Evolutionary conservation across 2,797 vertebrate species (phyloP), one percentile per base, ranked within the genome.

Genomic region (Buphagus erythrorhynchus): DNA sequence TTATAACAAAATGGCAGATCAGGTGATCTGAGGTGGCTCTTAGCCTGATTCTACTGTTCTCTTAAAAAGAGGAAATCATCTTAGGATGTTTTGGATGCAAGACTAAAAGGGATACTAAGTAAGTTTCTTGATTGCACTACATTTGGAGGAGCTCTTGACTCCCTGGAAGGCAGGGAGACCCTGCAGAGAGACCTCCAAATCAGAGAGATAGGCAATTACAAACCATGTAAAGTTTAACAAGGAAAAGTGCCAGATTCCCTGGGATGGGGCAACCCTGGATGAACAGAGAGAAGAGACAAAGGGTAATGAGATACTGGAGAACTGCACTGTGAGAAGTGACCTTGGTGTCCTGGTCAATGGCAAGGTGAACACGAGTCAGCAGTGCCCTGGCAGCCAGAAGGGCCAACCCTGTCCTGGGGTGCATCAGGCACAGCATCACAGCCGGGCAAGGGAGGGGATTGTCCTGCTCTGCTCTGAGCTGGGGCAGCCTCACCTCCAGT

Each of bases 301-400:
- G 17, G 11, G 21, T 5, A 31, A 18, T 4, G 12, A 71, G 12
- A 19, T 14, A 13, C 15, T 49, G 31, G 8, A 66, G 29, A 48
- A 16, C 4, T 36, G 36, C 43, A 9, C 31, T 3, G 1, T 55
- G 65, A 54, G 15, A 46, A 24, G 14, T 36, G 14, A 6, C 3
- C 13, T 48, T 21, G 5, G 8, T 0, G 2, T 16, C 8, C 35
- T n/a, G 18, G 12, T 22, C 0, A 0, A 3, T 62, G 35, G 0
- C 2, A 6, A 26, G 14, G 0, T 29, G 35, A 33, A 15, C 0
- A 2, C 2, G 3, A 77, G 11, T 0, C 13, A 46, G 16, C 46
- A 61, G 40, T 29, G 46, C 20, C 46, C 55, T 45, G 40, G 16
- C 33, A 62, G 40, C 13, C 73, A 40, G 55, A 2, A 31, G 25